phyloP scores from a whole-genome alignment of 2,888 invertebrate species.

The Hofmannophila pseudospretella region DNA sequence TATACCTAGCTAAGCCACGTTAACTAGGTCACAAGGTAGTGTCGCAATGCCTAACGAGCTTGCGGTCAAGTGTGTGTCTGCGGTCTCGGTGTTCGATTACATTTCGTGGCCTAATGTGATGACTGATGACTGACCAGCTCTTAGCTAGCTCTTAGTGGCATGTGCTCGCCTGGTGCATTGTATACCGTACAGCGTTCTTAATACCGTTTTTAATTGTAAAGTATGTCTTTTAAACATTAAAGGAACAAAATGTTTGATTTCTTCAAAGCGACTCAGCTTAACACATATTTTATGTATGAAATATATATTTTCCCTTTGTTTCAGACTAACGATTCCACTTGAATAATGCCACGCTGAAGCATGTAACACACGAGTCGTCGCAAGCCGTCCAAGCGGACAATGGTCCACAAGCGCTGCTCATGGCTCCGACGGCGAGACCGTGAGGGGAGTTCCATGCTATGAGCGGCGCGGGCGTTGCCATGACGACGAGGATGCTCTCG shows the following conservation, averaged over 20 bases:
- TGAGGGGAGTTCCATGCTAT: conserved; percentile 17
- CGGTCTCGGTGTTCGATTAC: conserved; percentile 4
- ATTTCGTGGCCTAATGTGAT: not conserved
- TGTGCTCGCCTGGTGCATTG: not conserved
- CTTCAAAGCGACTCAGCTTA: too few relatives aligned
- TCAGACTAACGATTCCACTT: conserved; percentile 2
- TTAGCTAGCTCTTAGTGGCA: not conserved
- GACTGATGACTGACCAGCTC: not conserved
- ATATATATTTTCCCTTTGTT: conserved; percentile 3
- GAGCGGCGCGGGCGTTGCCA: conserved; percentile 25
- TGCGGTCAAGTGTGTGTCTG: not conserved
- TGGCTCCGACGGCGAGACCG: conserved; percentile 24
- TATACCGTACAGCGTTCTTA: too few relatives aligned
- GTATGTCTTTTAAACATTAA: too few relatives aligned
- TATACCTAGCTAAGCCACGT: too few relatives aligned
- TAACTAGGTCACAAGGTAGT: not conserved
- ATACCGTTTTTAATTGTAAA: too few relatives aligned
- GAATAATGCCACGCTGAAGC: not conserved
- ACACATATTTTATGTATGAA: too few relatives aligned
- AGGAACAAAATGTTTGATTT: too few relatives aligned
- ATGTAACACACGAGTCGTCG: not conserved
- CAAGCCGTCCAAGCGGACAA: conserved; percentile 15
- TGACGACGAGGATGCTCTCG: conserved; percentile 58
- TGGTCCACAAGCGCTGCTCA: conserved; percentile 14
- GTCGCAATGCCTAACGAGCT: conserved; percentile 1